Base-by-base conservation (phyloP, 2,797 vertebrate species). In the Chelon labrosus region DNA sequence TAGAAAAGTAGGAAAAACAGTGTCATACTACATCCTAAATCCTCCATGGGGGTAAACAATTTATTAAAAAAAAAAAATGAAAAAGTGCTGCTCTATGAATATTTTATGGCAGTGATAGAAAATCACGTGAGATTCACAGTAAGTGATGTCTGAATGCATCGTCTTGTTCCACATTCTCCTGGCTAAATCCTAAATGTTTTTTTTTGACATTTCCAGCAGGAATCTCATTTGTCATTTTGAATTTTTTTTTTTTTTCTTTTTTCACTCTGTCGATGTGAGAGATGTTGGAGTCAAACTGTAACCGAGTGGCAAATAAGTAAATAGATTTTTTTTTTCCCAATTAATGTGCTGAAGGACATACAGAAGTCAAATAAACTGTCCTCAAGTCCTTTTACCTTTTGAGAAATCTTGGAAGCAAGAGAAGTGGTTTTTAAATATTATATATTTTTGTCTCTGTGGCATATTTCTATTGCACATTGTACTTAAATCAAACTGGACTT, bases 141-240 rank as follows among this genome's bases (percentile, higher is more conserved):
- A 2, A 52, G 14, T 44, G 50, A 59, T 65, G 37, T 31, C 54
- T 71, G 39, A 71, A 62, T 39, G 20, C 39, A 17, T 13, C 38
- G 31, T n/a, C 13, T 17, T 47, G 8, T 17, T 19, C n/a, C 8
- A 10, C 3, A 55, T 37, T 57, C 58, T 57, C 55, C 51, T 35
- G 2, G 20, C 39, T 73, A 22, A 59, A 63, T 67, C 53, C 31
- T 66, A 17, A 64, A 42, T 39, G 19, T 35, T 35, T 6, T 35
- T 35, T 6, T 57, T 53, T 66, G 53, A 65, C 60, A 53, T 60
- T 39, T 35, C 31, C 7, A 8, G 46, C 7, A 10, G 46, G 20
- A 62, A 68, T 56, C 61, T 59, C 60, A 66, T 84, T 80, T n/a
- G 73, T 84, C 65, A 66, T 50, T 75, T 57, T 44, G 75, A 38